Evolutionary conservation across 2,113 vertebrate genomes (phyloP).

Genomic region (Callorhinus ursinus): DNA sequence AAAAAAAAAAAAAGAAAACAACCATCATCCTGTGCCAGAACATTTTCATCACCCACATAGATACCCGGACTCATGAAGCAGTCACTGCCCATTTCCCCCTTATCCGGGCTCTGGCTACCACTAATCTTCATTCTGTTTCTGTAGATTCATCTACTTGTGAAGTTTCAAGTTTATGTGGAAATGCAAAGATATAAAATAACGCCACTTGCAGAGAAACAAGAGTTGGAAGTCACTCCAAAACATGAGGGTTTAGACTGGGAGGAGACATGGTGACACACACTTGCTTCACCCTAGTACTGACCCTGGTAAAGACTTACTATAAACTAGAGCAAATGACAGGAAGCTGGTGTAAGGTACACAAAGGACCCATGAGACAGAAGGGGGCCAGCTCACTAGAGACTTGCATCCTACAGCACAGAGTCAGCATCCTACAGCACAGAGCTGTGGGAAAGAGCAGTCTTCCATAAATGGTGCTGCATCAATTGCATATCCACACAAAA

Average conservation of each 20-base stretch:
- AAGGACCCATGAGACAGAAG: neutral
- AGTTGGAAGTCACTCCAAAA: neutral
- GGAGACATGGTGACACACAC: neutral
- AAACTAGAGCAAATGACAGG: neutral
- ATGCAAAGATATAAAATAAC: neutral
- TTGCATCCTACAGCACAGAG: neutral
- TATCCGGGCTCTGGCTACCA: neutral
- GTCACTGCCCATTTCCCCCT: neutral
- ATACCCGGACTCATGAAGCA: neutral
- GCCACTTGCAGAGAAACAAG: neutral
- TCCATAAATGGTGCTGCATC: neutral
- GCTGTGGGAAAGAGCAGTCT: neutral
- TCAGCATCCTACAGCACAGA: neutral
- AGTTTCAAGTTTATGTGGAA: neutral
- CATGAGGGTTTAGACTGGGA: neutral
- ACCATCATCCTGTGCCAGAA: neutral
- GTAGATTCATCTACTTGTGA: neutral
- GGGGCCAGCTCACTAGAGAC: neutral
- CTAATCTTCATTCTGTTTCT: neutral
- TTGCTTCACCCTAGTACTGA: neutral
- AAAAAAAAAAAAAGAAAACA: no score
- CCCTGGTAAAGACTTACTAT: neutral
- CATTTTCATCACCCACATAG: neutral
- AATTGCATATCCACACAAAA: neutral
- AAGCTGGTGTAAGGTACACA: neutral